phyloP scores from a whole-genome alignment of 2,888 invertebrate species.

The Bombyx huttoni region DNA sequence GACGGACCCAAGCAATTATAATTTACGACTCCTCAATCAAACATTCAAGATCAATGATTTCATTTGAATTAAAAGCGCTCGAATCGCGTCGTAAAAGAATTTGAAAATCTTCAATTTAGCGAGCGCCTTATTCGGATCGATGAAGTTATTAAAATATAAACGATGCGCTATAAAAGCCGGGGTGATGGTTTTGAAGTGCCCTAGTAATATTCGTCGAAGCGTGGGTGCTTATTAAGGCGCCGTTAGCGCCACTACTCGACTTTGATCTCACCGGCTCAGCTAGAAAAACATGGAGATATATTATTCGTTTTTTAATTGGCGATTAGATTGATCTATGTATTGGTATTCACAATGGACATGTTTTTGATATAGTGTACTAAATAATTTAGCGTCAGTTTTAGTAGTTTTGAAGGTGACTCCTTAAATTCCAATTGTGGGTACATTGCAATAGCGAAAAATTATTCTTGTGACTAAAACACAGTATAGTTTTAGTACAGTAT shows the following conservation, averaged over 20 bases:
- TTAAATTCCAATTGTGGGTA: too few relatives aligned
- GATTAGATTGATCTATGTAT: neutral
- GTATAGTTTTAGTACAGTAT: too few relatives aligned
- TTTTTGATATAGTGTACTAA: too few relatives aligned
- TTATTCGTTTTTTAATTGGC: neutral
- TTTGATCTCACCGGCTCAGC: constrained; percentile 27
- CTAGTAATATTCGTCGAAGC: constrained; percentile 8
- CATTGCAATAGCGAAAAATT: too few relatives aligned
- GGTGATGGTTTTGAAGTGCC: constrained; percentile 2
- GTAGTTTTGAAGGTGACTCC: too few relatives aligned
- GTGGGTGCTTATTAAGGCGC: constrained; percentile 16
- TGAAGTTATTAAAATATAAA: constrained; percentile 2
- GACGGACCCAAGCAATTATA: too few relatives aligned
- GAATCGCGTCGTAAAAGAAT: neutral
- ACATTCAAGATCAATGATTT: neutral
- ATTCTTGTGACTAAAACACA: too few relatives aligned
- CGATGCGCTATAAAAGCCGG: neutral
- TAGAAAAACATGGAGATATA: neutral
- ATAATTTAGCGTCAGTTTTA: too few relatives aligned
- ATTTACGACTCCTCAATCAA: neutral
- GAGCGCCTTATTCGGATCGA: neutral
- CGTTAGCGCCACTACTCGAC: constrained; percentile 29
- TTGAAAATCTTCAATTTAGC: neutral
- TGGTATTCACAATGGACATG: neutral
- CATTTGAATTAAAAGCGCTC: neutral